Evolutionary conservation across 2,113 vertebrate genomes (phyloP).

Genomic region (Colinus virginianus): DNA sequence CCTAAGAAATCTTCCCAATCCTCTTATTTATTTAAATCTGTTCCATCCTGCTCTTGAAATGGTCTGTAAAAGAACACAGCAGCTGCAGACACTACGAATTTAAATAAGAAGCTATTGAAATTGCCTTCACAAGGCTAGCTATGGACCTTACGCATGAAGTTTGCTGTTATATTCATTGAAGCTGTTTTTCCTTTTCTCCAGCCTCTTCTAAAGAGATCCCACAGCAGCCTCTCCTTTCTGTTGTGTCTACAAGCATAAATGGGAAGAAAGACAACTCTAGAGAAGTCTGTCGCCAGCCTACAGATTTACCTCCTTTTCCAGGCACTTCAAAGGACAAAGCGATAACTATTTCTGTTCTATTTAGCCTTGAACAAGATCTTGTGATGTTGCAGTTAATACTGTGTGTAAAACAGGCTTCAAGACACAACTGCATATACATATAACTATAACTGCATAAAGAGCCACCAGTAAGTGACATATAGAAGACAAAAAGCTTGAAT

Average conservation of each 20-base stretch:
- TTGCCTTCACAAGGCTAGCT: not conserved
- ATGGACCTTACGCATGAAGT: not conserved
- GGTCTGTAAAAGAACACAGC: not conserved
- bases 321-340: not conserved
- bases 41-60: not conserved
- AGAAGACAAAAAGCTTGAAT: not conserved
- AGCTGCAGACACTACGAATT: not conserved
- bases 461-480: not conserved
- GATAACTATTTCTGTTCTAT: not conserved
- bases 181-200: not conserved
- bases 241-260: not conserved
- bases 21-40: not conserved
- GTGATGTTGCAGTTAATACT: not conserved
- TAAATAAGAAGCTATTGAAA: not conserved
- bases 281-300: not conserved
- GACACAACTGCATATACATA: no score
- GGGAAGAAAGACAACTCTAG: not conserved
- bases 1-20: accelerated
- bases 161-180: not conserved
- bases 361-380: not conserved
- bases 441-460: no score
- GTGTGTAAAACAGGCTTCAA: not conserved
- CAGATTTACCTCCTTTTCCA: not conserved
- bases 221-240: not conserved
- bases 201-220: not conserved